phyloP scores from a whole-genome alignment of 2,797 vertebrate genomes.

The Schizothorax lantsangensis region DNA sequence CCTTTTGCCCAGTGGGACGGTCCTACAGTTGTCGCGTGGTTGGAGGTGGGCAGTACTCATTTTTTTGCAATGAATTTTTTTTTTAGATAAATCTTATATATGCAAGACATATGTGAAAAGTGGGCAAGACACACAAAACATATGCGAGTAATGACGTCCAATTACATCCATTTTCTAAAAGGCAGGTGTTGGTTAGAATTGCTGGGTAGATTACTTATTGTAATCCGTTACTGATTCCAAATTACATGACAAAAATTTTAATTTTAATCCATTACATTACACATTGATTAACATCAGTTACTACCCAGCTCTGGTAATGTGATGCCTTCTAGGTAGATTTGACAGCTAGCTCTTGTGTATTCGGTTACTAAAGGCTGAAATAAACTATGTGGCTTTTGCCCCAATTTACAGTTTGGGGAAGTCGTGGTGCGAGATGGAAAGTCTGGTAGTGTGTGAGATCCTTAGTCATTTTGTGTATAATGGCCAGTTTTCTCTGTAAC shows the following conservation, averaged over 20 bases:
- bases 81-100: too few species aligned
- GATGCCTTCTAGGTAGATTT: not conserved
- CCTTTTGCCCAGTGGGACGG: conserved; percentile 98
- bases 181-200: not conserved
- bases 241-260: too few species aligned
- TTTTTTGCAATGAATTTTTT: conserved; percentile 4
- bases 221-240: too few species aligned
- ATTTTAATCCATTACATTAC: too few species aligned
- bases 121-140: not conserved
- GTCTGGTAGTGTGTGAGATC: not conserved
- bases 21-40: conserved; percentile 94
- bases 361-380: not conserved
- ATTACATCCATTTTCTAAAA: not conserved
- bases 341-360: not conserved
- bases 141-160: not conserved
- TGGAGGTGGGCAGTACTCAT: conserved; percentile 82
- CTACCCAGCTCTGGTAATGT: too few species aligned
- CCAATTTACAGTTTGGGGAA: not conserved
- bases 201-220: too few species aligned
- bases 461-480: not conserved
- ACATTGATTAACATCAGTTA: too few species aligned
- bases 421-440: not conserved
- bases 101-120: not conserved
- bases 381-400: not conserved
- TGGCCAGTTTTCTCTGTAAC: not conserved